phyloP scores from a whole-genome alignment of 2,888 invertebrate genomes.

The Drosophila histrio region DNA sequence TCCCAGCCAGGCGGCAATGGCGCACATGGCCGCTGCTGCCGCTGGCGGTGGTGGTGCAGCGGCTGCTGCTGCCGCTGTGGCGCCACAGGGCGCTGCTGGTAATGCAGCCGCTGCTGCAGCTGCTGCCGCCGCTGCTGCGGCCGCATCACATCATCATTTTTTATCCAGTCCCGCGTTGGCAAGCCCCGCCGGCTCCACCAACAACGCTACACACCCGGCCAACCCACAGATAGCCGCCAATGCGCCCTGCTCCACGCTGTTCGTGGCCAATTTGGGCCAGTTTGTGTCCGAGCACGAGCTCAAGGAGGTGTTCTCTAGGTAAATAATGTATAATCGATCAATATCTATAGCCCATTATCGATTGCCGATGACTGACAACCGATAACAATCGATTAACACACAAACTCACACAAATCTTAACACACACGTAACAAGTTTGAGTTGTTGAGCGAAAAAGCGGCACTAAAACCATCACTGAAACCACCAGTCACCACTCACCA shows the following conservation, averaged over 20 bases:
- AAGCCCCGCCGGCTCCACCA: slow-evolving; percentile 90
- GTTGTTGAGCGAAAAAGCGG: slow-evolving; percentile 19
- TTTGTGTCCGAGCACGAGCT: slow-evolving; percentile 99
- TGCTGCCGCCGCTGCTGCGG: slow-evolving; percentile 65
- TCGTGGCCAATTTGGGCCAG: slow-evolving; percentile 99
- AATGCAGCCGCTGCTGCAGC: slow-evolving; percentile 61
- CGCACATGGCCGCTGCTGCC: slow-evolving; percentile 85
- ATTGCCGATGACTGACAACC: not conserved
- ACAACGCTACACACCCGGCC: slow-evolving; percentile 84
- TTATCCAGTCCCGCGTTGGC: slow-evolving; percentile 96
- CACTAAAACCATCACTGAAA: slow-evolving; percentile 11
- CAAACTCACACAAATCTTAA: slow-evolving; percentile 4
- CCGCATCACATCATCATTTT: slow-evolving; percentile 90
- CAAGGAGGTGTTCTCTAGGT: slow-evolving; percentile 99
- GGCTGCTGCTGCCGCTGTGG: slow-evolving; percentile 81
- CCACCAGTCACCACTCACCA: slow-evolving; percentile 3
- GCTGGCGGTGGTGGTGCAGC: slow-evolving; percentile 78
- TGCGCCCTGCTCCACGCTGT: slow-evolving; percentile 98
- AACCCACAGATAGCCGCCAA: slow-evolving; percentile 87
- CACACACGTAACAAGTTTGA: slow-evolving; percentile 12
- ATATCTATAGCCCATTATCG: not conserved
- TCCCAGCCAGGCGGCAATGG: slow-evolving; percentile 86
- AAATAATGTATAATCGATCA: slow-evolving; percentile 31
- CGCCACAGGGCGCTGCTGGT: slow-evolving; percentile 63
- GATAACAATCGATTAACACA: slow-evolving; percentile 14